Evolutionary conservation across 2,797 vertebrate genomes (phyloP), one percentile per base, ranked within the genome.

Genomic region (Pseudocheirus occidentalis): DNA sequence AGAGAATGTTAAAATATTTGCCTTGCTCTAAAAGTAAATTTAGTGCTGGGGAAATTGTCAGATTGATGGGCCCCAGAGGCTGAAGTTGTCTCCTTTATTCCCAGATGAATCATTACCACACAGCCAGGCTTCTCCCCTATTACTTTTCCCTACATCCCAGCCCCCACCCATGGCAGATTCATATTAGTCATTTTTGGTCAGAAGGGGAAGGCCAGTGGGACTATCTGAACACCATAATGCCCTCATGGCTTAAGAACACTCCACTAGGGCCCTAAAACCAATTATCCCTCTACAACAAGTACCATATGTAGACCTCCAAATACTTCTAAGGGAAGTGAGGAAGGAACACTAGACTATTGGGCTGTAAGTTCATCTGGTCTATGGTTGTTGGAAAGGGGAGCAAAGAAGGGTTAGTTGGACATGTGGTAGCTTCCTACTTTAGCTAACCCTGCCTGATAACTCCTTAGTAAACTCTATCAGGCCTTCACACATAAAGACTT

Each of bases 1-100:
- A 94, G 94, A 89, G 94, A 95, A 96, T 18, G 87, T 53, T 93
- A 73, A 94, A 90, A 53, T 90, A 90, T 94, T 93, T 95, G 91
- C 57, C 57, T 95, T 94, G 91, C 91, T 94, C 90, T 55, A 21
- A 94, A 89, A 87, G 91, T 18, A 93, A 62, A 91, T 66, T 87
- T 57, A 95, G 81, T 27, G 34, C 13, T 28, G 0, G 91, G 10
- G n/a, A 57, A 96, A 90, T 7, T 73, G 90, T 46, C 73, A 34
- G 81, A 91, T 9, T 1, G 55, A 93, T 57, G 91, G n/a, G 91
- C 92, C 89, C 81, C 0, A n/a, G 58, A 54, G 93, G 40, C 5
- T 31, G 46, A 91, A 57, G 21, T 21, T 62, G 73, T 40, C 92
- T n/a, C 54, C 57, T 54, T 92, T 21, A 12, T 9, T 54, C 73